These are phyloP conservation scores for Brachionus paranguensis DNA, from an alignment of 1,140 invertebrate species.

Conservation along the genomic window DNA sequence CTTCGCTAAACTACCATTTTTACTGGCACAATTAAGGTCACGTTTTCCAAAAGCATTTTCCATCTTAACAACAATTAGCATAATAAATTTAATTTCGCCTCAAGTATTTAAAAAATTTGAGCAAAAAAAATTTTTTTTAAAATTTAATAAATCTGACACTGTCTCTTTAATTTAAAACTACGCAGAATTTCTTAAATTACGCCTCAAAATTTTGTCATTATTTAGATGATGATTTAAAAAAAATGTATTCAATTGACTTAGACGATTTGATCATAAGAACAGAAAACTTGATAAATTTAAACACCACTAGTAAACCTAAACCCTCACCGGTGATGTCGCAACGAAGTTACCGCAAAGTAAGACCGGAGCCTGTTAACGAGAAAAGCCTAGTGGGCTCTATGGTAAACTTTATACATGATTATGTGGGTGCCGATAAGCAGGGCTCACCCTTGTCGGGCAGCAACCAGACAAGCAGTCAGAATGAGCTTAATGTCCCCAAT, in stretches of 20 bases:
- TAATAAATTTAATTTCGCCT: background rate
- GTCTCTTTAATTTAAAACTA: background rate
- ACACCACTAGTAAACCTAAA: background rate
- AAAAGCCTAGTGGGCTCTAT: slow-evolving; percentile 12
- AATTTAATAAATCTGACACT: background rate
- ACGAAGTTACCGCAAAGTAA: background rate
- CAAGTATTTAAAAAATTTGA: background rate
- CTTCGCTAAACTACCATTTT: background rate
- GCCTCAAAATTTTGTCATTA: background rate
- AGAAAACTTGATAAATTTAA: slow-evolving; percentile 16
- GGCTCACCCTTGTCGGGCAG: background rate
- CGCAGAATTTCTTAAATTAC: background rate
- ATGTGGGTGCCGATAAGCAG: slow-evolving; percentile 3
- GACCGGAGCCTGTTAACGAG: slow-evolving; percentile 23
- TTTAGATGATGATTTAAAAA: slow-evolving; percentile 8
- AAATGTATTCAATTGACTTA: slow-evolving; percentile 31
- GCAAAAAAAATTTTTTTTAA: background rate
- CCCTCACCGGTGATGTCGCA: background rate
- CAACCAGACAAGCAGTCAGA: background rate
- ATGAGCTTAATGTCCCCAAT: slow-evolving; percentile 4
- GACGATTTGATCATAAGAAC: background rate
- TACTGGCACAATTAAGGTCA: background rate
- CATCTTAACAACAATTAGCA: background rate
- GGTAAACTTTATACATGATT: slow-evolving; percentile 19
- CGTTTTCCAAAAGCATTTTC: background rate